phyloP scores from a whole-genome alignment of 2,113 vertebrate species.

The Indri indri region DNA sequence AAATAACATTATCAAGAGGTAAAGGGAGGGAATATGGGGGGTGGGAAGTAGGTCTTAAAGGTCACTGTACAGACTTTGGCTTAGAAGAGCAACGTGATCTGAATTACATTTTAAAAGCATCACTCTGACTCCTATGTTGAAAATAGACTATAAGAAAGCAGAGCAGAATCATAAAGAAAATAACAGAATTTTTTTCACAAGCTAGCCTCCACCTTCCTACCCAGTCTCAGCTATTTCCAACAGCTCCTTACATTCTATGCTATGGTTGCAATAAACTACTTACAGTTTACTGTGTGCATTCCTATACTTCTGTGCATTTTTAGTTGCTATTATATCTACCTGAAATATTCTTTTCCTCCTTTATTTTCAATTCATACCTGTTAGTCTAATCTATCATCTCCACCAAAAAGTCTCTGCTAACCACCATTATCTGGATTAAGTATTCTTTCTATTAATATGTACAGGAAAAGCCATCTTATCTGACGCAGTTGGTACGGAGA shows the following conservation, averaged over 20 bases:
- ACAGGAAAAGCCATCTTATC: neutral
- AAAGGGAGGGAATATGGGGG: too few relatives aligned
- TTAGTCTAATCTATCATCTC: neutral
- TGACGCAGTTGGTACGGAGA: neutral
- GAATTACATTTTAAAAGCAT: neutral
- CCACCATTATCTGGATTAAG: neutral
- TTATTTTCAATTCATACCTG: neutral
- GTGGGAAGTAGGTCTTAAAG: too few relatives aligned
- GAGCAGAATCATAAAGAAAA: neutral
- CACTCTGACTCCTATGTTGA: neutral
- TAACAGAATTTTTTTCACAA: neutral
- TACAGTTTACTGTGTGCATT: neutral
- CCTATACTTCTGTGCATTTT: neutral
- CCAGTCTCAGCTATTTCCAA: neutral
- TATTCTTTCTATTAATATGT: neutral
- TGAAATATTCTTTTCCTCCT: neutral
- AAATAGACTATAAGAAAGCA: neutral
- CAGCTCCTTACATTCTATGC: neutral
- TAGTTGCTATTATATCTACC: neutral
- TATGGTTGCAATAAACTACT: neutral
- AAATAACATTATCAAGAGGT: too few relatives aligned
- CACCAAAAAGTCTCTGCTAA: neutral
- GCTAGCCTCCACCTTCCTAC: neutral
- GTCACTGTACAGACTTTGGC: too few relatives aligned
- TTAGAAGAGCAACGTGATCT: neutral